A percentile compares a stretch with the other conserved stretches of the same genome.
phyloP scores from a whole-genome alignment of 2,888 invertebrate species.

The Sialis lutaria region DNA sequence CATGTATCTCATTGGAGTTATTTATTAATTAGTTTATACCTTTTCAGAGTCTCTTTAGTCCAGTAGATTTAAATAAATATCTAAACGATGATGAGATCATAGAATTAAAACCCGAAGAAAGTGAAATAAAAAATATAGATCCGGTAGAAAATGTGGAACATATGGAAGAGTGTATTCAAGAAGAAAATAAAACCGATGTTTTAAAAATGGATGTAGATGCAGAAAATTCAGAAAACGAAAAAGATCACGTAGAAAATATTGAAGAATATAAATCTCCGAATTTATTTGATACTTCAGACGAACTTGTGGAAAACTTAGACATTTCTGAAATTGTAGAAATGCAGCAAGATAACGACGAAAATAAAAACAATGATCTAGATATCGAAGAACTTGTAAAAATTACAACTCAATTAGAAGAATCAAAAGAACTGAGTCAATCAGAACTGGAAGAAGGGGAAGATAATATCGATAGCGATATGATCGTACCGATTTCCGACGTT shows the following conservation, averaged over 20 bases:
- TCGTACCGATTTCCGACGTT: constrained; percentile 5
- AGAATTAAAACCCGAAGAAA: not conserved
- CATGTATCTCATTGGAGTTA: too few relatives aligned
- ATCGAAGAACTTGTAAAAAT: constrained; percentile 9
- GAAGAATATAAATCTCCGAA: not conserved
- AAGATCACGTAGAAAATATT: too few relatives aligned
- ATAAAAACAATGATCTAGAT: constrained; percentile 9
- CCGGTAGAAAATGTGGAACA: too few relatives aligned
- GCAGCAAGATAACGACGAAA: constrained; percentile 8
- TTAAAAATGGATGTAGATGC: not conserved
- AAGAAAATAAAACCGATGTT: not conserved
- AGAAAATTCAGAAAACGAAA: not conserved
- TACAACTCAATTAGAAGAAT: constrained; percentile 8
- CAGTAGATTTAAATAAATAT: constrained; percentile 22
- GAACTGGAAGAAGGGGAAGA: constrained; percentile 10
- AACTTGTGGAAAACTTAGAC: not conserved
- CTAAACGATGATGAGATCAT: constrained; percentile 17
- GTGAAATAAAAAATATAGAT: too few relatives aligned
- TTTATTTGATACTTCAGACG: not conserved
- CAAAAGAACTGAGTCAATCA: constrained; percentile 14
- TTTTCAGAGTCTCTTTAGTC: constrained; percentile 23
- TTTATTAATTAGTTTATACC: not conserved
- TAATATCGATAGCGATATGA: constrained; percentile 9
- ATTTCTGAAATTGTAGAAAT: constrained; percentile 3
- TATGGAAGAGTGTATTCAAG: too few relatives aligned